Percentiles rank a stretch among this genome's conserved stretches.
These are phyloP conservation scores for Lochmaea crataegi DNA, from an alignment of 2,888 invertebrate species.

Conservation along the genomic window DNA sequence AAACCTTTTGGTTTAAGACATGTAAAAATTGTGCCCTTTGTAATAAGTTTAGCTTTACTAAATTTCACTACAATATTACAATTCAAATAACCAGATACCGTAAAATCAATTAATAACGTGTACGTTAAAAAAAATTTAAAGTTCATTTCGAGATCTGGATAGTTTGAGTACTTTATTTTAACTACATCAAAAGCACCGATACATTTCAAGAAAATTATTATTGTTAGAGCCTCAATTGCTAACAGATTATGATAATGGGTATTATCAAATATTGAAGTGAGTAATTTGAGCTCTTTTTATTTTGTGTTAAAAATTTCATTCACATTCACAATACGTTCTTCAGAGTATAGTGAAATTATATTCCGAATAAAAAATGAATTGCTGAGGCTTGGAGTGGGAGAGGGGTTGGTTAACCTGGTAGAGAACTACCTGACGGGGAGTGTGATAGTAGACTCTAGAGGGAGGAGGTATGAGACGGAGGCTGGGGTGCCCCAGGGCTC, in stretches of 20 bases:
- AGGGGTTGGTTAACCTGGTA: too few relatives aligned
- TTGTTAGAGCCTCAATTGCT: background rate
- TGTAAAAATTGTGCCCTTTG: constrained; percentile 25
- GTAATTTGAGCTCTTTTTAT: background rate
- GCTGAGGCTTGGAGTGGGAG: too few relatives aligned
- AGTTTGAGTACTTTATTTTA: background rate
- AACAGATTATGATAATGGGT: background rate
- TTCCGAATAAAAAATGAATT: too few relatives aligned
- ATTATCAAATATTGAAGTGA: background rate
- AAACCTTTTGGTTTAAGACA: constrained; percentile 26
- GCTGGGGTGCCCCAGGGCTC: too few relatives aligned
- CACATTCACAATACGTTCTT: too few relatives aligned
- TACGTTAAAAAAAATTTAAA: background rate
- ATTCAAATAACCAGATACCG: constrained; percentile 12
- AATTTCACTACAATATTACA: constrained; percentile 29
- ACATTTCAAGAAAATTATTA: constrained; percentile 63
- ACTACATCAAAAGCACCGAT: background rate
- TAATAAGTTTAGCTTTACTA: constrained; percentile 19
- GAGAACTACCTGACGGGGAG: too few relatives aligned
- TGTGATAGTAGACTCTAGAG: too few relatives aligned
- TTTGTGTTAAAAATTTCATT: too few relatives aligned
- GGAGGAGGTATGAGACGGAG: too few relatives aligned
- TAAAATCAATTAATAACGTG: background rate
- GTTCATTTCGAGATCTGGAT: background rate
- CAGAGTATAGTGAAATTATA: too few relatives aligned